Evolutionary conservation across 1,140 invertebrate genomes (phyloP), one percentile per base, ranked within the genome.

Genomic region (Cylas formicarius): DNA sequence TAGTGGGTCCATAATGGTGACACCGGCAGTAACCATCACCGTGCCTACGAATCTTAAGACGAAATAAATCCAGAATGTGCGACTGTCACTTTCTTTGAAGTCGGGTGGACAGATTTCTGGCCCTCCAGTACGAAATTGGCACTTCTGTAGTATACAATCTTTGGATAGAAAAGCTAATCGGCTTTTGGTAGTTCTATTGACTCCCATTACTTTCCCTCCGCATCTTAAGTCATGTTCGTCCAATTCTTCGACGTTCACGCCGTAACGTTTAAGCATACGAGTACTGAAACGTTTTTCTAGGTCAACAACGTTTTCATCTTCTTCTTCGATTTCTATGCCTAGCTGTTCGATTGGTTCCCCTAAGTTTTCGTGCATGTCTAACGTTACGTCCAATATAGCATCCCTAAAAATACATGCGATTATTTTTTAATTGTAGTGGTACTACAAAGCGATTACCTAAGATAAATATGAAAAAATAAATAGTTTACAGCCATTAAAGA

Each of bases 1-100:
- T 32, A 86, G 86, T 1, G 86, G 84, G 66, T 90, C 85, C 74
- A 88, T 78, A 38, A 89, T 81, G 7, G 82, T 84, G 1, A 87
- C 81, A 6, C 80, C 81, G 16, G 81, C 81, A 1, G 77, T 80
- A 43, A 83, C 65, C 75, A 84, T 84, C 2, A 82, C 78, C 5
- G 78, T 84, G 1, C 78, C 84, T 44, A 85, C 63, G 50, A 87
- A 84, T 54, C 86, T 55, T 9, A 87, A 52, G 20, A 79, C 61
- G 58, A 88, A 86, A 61, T 89, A 89, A 31, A 83, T 73, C 75
- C 83, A 87, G 57, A 86, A 87, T 9, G 81, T 82, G 39, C 74
- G 74, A 50, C 81, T 77, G 45, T 82, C 80, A 39, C 75, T 80
- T 52, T 82, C 75, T 58, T 78, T 79, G 55, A 79, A 83, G 58